Evolutionary conservation across 2,888 invertebrate genomes (phyloP), one percentile per base, ranked within the genome.

Genomic region (Eudasyphora cyanicolor): DNA sequence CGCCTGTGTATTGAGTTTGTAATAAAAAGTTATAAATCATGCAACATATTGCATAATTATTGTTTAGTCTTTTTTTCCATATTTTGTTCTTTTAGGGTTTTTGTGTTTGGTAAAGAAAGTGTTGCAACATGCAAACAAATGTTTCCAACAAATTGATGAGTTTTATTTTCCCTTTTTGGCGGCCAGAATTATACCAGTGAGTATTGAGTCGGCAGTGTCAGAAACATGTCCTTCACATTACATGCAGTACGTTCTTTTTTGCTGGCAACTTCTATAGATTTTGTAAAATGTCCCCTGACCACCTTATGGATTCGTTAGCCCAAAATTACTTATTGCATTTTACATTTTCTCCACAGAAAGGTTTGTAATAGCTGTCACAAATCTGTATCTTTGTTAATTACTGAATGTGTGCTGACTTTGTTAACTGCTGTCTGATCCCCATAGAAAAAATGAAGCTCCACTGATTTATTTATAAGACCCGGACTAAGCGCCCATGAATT

Each of bases 41-140:
- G 81, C 81, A 84, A 81, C 84, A 84, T 73, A 84, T 84, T 84
- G 81, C 84, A 79, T 69, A 84, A 84, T 84, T 84, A 84, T 84
- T 84, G 78, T 84, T 81, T 84, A 84, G 84, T 81, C 78, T 71
- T 74, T 75, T 60, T 79, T 82, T 38, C 45, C 10, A 38, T 42
- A 51, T 35, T 57, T 49, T 42, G 29, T 75, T 19, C 14, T 42
- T 29, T n/a, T 35, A n/a, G n/a, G 27, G 12, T 42, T 24, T 67
- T 67, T 10, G 35, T 29, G 21, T 19, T 62, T 62, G 17, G 21
- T 10, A 4, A 38, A 54, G 32, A 38, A 51, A 54, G 24, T 51
- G 17, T 54, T 64, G 35, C 64, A 73, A 57, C 42, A 57, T 73
- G 73, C 42, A 57, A 73, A 42, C 24, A 38, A 57, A 42, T 57